Base-by-base conservation (phyloP, 2,888 invertebrate genomes). In the Caenorhabditis sp. region DNA sequence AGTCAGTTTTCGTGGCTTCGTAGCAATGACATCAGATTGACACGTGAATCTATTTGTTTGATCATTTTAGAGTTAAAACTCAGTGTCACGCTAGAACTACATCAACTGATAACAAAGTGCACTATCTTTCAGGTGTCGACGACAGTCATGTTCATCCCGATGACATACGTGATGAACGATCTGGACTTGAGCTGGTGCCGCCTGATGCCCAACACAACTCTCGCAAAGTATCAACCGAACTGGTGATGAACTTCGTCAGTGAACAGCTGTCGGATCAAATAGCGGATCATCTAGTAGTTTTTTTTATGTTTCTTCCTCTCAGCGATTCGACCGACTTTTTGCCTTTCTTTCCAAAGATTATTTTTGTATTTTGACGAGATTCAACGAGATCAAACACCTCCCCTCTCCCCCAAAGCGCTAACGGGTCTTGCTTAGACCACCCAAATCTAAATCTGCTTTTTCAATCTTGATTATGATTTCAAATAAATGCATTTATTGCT, bases 151-250 rank as follows among this genome's bases (percentile, higher is more conserved):
- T 43, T 84, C 30, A 61, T 83, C 15, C 85, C 84, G 30, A 86
- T 88, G 85, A 82, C 83, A 20, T 82, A 78, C 39, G 81, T 83
- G 27, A 82, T 85, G 78, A 80, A 86, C 53, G 82, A 88, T 63
- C 52, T 88, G 68, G 86, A 87, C 71, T 39, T 80, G 27, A 85
- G 83, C 39, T 87, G 87, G 87, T 84, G 84, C 45, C 68, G 76
- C 8, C 77, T 84, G 50, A 72, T 73, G 61, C 77, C 78, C 39
- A 75, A 82, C 58, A 75, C 78, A 7, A 74, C 78, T 0, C 77
- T 84, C 30, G 71, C 77, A 15, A 70, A 68, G 35, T 84, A 76
- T 45, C 84, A 84, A 50, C 84, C 84, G 1, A 79, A 41, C 37
- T 84, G 84, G 84, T 80, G 65, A 74, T 37, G 22, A 52, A n/a